Evolutionary conservation across 35 echinoderm and acorn worm species (phyloP), one percentile per base, ranked within the genome.

Genomic region (Anneissia japonica): DNA sequence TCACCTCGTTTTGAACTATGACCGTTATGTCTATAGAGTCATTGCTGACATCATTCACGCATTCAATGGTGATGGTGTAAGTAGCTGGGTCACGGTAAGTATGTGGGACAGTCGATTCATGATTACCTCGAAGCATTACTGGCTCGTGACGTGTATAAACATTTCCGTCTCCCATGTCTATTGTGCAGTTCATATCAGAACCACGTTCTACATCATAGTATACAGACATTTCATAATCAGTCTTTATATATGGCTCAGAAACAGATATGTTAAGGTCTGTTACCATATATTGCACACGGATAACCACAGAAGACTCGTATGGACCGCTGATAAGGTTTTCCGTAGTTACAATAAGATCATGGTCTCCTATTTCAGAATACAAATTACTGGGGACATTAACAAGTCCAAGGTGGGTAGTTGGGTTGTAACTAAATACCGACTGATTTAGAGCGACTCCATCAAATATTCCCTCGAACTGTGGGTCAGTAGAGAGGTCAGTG

Each of bases 311-410:
- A 45, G 90, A 87, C 0, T 87, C 88, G 41, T 84, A 90, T 1
- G 94, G 94, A 31, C 94, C 94, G 39, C 91, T 97, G 19, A 97
- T 88, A 46, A 97, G 64, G 76, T 97, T 97, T 88, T 87, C 88
- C 12, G 86, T 82, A 0, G 89, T 90, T 31, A 97, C 40, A 46
- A 80, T 87, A 41, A 97, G 40, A 17, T 84, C 37, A 33, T 93
- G 93, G 83, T 93, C 93, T 29, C 94, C 94, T 41, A 88, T 84
- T 75, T 93, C 91, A 74, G 73, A 46, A 39, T 97, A 97, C 75
- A 88, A 88, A 32, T 97, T 88, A 0, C 84, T 45, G 4, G 79
- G 84, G 29, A 97, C 90, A 6, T 84, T 32, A 0, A 97, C 79
- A 77, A 87, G 93, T 0, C 94, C 94, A 55, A 87, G 88, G 4